These are phyloP conservation scores for Diadophis punctatus DNA, from an alignment of 2,113 vertebrate species.

Conservation along the genomic window DNA sequence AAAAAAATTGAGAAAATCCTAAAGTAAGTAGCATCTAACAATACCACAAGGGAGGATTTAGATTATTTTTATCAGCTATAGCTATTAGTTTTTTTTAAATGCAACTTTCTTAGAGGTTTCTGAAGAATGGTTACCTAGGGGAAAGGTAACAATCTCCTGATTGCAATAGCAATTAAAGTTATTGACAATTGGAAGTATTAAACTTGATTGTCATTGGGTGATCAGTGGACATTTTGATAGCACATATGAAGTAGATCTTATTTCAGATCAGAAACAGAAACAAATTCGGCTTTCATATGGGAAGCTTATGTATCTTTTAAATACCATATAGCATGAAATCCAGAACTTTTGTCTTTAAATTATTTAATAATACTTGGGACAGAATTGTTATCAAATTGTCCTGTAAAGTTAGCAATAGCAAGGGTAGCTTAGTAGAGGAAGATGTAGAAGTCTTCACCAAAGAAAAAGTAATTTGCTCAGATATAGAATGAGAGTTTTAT, in stretches of 20 bases:
- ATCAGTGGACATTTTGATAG: background rate
- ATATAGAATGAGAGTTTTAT: background rate
- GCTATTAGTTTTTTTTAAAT: background rate
- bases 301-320: background rate
- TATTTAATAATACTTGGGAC: background rate
- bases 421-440: background rate
- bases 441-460: background rate
- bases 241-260: background rate
- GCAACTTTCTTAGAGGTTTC: background rate
- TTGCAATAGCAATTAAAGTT: background rate
- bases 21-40: background rate
- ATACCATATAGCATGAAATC: background rate
- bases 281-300: background rate
- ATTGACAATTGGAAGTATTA: background rate
- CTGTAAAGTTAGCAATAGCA: background rate
- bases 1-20: background rate
- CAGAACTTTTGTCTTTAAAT: background rate
- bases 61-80: background rate
- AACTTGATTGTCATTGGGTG: background rate
- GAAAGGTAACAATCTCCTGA: background rate
- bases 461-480: background rate
- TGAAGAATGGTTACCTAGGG: background rate
- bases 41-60: background rate
- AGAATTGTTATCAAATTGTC: background rate
- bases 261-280: background rate